Base-by-base conservation (phyloP, 2,113 vertebrate genomes). In the Aleadryas rufinucha region DNA sequence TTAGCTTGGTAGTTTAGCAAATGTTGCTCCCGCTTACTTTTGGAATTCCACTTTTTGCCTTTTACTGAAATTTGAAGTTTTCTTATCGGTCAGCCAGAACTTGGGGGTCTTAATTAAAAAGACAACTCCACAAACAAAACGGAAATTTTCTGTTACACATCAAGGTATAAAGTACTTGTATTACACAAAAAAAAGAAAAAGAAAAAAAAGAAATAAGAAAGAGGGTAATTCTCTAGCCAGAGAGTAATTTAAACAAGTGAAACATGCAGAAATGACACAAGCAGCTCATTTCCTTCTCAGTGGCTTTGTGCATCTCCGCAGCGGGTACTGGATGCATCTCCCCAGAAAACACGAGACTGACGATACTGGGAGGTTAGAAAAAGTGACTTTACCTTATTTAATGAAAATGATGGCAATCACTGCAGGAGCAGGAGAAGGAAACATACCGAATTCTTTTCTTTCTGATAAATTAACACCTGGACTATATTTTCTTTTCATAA, bases 1-100 rank as follows among this genome's bases (percentile, higher is more conserved):
- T 98, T 98, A 98, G 98, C 98, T 98, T 97, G 97, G 97, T 96
- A 97, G 98, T 98, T 98, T 98, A 98, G 98, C 96, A 97, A 98
- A 98, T 97, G 98, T 97, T 97, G 97, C 93, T 98, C 90, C 95
- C 63, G 97, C 96, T 93, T 96, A 98, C 98, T 98, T 98, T 97
- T 97, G 97, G 95, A 98, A 98, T 98, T 98, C 94, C 95, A 98
- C 98, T 98, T 98, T 97, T 95, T 91, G 89, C 94, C 95, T 94
- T 94, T 97, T 95, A 80, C 69, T 87, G 81, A 83, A 95, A 97
- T 96, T 96, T 95, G 65, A 97, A 98, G 95, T 97, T 98, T 97
- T 94, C 88, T 89, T 93, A 88, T 42, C 41, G 28, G 39, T 41
- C 88, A 91, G 90, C 35, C 81, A 71, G 80, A 96, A 96, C 86